Percentiles rank a stretch among this genome's conserved stretches.
Evolutionary conservation across 1,140 invertebrate species (phyloP).

Genomic region (Augochlora pura): DNA sequence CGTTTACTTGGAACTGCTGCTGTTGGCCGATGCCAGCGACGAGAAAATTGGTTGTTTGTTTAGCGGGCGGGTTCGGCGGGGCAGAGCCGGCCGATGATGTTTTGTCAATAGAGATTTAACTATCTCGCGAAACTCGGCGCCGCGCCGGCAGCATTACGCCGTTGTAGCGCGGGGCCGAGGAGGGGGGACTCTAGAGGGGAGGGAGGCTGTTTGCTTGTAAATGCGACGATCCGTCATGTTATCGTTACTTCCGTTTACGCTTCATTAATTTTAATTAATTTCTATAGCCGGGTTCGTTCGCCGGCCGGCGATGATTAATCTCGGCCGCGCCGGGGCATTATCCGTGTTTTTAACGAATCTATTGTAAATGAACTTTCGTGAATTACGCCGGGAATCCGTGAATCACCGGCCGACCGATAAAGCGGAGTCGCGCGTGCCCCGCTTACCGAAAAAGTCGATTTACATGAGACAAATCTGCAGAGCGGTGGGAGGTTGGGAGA

Average conservation of each 20-base stretch:
- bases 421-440: constrained; percentile 14
- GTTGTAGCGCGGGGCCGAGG: not conserved
- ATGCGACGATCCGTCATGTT: constrained; percentile 63
- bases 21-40: constrained; percentile 6
- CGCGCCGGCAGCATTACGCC: not conserved
- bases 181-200: not conserved
- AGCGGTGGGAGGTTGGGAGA: too few relatives aligned
- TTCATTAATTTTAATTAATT: constrained; percentile 69
- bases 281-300: constrained; percentile 52
- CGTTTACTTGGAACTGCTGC: constrained; percentile 60
- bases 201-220: constrained; percentile 26
- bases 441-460: constrained; percentile 2
- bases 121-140: constrained; percentile 7
- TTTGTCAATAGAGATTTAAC: constrained; percentile 64
- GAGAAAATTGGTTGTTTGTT: constrained; percentile 41
- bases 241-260: constrained; percentile 65
- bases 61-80: not conserved
- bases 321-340: constrained; percentile 45
- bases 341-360: constrained; percentile 62
- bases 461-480: not conserved
- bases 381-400: constrained; percentile 43
- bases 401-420: constrained; percentile 6
- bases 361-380: constrained; percentile 58
- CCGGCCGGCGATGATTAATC: constrained; percentile 53
- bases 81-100: constrained; percentile 39